phyloP scores from a whole-genome alignment of 1,140 invertebrate species.

The Drosophila persimilis region DNA sequence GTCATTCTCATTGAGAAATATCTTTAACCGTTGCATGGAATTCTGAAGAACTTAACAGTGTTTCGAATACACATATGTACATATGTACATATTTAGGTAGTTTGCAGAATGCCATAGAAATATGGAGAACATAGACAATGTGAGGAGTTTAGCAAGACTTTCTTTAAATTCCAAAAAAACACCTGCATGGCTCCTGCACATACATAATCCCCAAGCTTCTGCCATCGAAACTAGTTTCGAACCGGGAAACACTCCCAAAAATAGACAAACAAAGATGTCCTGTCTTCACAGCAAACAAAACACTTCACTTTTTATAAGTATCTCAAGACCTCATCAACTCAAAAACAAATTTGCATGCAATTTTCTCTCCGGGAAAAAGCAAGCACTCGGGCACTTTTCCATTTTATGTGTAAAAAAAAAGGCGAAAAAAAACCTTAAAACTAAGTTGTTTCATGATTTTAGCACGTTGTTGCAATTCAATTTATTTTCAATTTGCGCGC shows the following conservation, averaged over 20 bases:
- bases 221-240: too few relatives aligned
- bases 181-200: too few relatives aligned
- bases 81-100: too few relatives aligned
- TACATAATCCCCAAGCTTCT: too few relatives aligned
- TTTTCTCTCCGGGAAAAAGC: slow-evolving; percentile 28
- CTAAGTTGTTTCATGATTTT: slow-evolving; percentile 50
- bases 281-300: slow-evolving; percentile 5
- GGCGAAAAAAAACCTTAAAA: slow-evolving; percentile 17
- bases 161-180: too few relatives aligned
- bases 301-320: slow-evolving; percentile 1
- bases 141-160: too few relatives aligned
- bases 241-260: slow-evolving; percentile 11
- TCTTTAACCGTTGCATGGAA: too few relatives aligned
- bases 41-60: too few relatives aligned
- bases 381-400: slow-evolving; percentile 50
- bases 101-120: too few relatives aligned
- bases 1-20: too few relatives aligned
- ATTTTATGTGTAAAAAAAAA: slow-evolving; percentile 33
- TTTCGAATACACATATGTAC: too few relatives aligned
- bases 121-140: too few relatives aligned
- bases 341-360: slow-evolving; percentile 74
- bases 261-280: slow-evolving; percentile 33
- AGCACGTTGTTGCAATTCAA: slow-evolving; percentile 78
- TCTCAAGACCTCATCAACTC: slow-evolving; percentile 24
- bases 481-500: slow-evolving; percentile 79